A percentile compares a stretch with the other conserved stretches of the same genome.
Conservation (phyloP, 2,888 invertebrate species). For the Ceramica pisi region DNA sequence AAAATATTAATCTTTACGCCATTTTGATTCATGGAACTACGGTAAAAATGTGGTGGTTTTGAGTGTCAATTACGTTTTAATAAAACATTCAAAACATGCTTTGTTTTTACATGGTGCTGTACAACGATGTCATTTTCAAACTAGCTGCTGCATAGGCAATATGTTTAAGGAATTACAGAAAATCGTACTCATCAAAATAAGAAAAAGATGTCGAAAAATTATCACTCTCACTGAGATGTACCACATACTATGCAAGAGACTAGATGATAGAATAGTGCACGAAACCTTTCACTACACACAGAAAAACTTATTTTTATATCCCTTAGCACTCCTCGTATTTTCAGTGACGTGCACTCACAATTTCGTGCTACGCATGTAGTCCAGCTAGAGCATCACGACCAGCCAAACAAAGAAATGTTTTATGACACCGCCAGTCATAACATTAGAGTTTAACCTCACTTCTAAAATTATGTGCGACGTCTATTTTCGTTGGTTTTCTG, state of each 20-base stretch:
- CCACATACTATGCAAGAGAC: neutral
- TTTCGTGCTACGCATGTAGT: conserved; percentile 15
- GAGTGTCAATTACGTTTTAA: neutral
- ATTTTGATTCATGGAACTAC: conserved; percentile 32
- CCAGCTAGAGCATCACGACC: conserved; percentile 16
- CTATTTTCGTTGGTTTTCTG: conserved; percentile 54
- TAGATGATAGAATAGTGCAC: neutral
- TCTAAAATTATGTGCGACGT: conserved; percentile 53
- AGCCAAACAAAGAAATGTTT: conserved; percentile 50
- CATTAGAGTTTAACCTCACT: conserved; percentile 54
- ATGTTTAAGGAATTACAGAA: neutral
- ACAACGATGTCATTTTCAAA: neutral
- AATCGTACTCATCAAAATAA: neutral
- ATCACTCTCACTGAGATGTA: neutral
- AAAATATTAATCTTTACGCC: conserved; percentile 24
- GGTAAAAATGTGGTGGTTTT: conserved; percentile 3
- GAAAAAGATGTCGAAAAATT: too few species aligned
- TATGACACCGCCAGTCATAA: conserved; percentile 58
- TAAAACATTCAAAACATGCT: neutral
- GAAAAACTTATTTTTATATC: conserved; percentile 1
- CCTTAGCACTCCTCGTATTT: neutral
- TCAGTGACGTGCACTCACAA: conserved; percentile 13
- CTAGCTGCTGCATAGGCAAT: neutral
- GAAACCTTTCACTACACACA: neutral
- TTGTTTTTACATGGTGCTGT: neutral